phyloP scores from a whole-genome alignment of 2,888 invertebrate species.

The Chouioia cunea region DNA sequence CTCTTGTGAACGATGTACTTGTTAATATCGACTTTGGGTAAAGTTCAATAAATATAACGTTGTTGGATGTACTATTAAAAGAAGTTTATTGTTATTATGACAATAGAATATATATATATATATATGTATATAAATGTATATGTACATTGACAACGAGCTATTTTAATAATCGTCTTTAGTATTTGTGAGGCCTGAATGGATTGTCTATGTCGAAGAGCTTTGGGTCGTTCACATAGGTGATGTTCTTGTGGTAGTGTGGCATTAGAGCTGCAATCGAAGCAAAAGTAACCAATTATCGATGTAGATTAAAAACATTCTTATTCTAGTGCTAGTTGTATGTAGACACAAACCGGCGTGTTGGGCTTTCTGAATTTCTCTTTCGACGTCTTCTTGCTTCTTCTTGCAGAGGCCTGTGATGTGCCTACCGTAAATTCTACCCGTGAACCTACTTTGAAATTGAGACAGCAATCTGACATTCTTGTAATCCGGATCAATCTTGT shows the following conservation, averaged over 20 bases:
- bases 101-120: background rate
- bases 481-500: constrained; percentile 86
- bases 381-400: constrained; percentile 81
- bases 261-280: constrained; percentile 74
- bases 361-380: constrained; percentile 81
- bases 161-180: constrained; percentile 68
- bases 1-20: background rate
- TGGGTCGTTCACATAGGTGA: constrained; percentile 87
- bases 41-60: constrained; percentile 6
- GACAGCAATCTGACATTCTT: constrained; percentile 93
- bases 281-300: too few relatives aligned
- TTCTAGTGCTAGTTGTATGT: too few relatives aligned
- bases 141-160: background rate
- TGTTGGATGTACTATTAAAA: constrained; percentile 9
- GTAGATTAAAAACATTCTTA: too few relatives aligned
- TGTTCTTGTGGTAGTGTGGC: constrained; percentile 85
- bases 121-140: background rate
- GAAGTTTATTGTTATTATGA: background rate
- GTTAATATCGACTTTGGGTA: constrained; percentile 25
- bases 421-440: constrained; percentile 90
- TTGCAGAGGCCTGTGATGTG: constrained; percentile 95
- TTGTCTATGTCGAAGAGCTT: constrained; percentile 90
- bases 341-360: constrained; percentile 75
- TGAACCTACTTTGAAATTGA: constrained; percentile 96
- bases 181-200: constrained; percentile 84